Evolutionary conservation across 2,113 vertebrate genomes (phyloP), one percentile per base, ranked within the genome.

Genomic region (Azemiops feae): DNA sequence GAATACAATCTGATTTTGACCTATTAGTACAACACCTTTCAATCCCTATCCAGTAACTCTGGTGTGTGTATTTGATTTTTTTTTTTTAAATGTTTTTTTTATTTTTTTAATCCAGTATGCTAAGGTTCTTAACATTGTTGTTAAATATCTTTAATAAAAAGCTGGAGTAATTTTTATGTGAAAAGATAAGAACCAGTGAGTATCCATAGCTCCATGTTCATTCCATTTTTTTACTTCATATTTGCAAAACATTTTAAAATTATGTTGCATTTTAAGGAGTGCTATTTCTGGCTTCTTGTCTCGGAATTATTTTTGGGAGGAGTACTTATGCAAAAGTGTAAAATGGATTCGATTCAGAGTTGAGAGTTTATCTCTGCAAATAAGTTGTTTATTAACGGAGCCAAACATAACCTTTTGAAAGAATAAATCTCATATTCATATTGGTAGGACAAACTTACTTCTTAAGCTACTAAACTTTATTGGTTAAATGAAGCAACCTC

Each of bases 181-280:
- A 97, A 98, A 97, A 98, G 98, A 97, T 94, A 95, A 95, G 97
- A 97, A 97, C 97, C 98, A 99, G 99, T 99, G 99, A 99, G 99
- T 99, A 99, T 98, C 97, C 98, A 95, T 97, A 96, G 98, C 98
- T 98, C 98, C 98, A 97, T 98, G 98, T 98, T 97, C 99, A 99
- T 99, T 96, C 97, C 98, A 98, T 98, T 95, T 96, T 69, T 96
- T 96, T 97, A 97, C 96, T 97, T 97, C 96, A 95, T 96, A 89
- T 96, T 96, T 97, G 98, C 98, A 97, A 97, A 96, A 95, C 97
- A 94, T 96, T 96, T 97, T 97, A 96, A 93, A 96, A 96, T 97
- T 97, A 92, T 94, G 96, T 96, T 96, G 98, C 98, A 98, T 98
- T 96, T 96, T 96, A 96, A 93, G 93, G 74, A 97, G 95, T 98